Conservation (phyloP, 2,888 invertebrate species). For the Drosophila neonasuta region DNA sequence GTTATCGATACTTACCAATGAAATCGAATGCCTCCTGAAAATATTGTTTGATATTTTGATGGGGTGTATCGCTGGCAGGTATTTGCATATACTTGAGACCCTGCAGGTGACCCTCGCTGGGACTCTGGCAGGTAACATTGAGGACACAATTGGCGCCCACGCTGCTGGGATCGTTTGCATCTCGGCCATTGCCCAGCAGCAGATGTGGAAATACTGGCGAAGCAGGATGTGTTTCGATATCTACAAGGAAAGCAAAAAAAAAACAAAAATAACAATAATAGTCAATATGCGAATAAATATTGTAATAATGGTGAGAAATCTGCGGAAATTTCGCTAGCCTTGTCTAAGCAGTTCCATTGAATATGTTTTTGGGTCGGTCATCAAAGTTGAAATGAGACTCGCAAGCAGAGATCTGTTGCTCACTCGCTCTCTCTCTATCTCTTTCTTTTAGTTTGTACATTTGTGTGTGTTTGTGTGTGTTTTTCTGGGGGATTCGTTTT, state of each 20-base stretch:
- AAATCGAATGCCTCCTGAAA: constrained; percentile 93
- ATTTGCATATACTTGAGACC: constrained; percentile 89
- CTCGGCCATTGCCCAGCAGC: constrained; percentile 91
- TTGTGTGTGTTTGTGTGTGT: constrained; percentile 3
- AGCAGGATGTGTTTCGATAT: constrained; percentile 89
- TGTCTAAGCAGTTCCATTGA: constrained; percentile 32
- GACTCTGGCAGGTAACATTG: constrained; percentile 90
- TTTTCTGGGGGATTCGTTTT: constrained; percentile 26
- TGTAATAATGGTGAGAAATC: not conserved
- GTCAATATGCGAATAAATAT: not conserved
- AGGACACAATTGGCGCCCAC: constrained; percentile 90
- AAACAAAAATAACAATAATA: not conserved
- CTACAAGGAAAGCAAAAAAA: constrained; percentile 77
- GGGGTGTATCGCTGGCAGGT: constrained; percentile 91
- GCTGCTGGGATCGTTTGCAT: constrained; percentile 88
- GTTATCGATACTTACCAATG: constrained; percentile 86
- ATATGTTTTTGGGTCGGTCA: constrained; percentile 26
- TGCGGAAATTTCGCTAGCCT: constrained; percentile 5
- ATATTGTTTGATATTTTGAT: constrained; percentile 93
- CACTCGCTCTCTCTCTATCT: constrained; percentile 8
- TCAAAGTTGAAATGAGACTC: constrained; percentile 25
- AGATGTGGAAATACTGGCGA: constrained; percentile 91
- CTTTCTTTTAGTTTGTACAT: not conserved
- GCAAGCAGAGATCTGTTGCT: constrained; percentile 10
- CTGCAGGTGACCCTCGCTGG: constrained; percentile 85